Evolutionary conservation across 1,140 invertebrate genomes (phyloP), one percentile per base, ranked within the genome.

Genomic region (Hestina assimilis): DNA sequence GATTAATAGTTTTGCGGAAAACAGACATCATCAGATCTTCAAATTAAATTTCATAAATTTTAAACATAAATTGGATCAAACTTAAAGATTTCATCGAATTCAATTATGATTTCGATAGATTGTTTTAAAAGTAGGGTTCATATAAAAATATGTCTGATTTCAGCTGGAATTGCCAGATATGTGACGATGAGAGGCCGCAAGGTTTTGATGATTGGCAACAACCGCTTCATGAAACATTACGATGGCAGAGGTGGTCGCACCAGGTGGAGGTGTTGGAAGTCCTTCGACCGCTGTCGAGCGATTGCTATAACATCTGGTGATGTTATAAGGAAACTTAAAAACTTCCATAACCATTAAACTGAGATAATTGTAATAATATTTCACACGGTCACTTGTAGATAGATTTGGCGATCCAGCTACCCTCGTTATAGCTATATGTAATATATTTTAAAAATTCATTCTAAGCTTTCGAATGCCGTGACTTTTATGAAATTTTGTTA

Each of bases 211-310:
- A 77, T 84, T 5, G 72, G 75, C 1, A 46, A 63, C 6, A 60
- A 79, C 31, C 59, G 78, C 0, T 84, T 77, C 59, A 71, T 75
- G 69, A 77, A 54, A 48, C 81, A 84, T 33, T 84, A 84, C 47
- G 61, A 65, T 2, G 70, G 70, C 33, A 65, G 61, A 6, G 54
- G 42, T 6, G 81, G 81, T 1, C 53, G 69, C n/a, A 77, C 65
- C 1, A 54, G 82, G 0, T 85, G 80, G 82, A 53, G 82, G 0
- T 86, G 83, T 45, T 75, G 70, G 46, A 77, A 70, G 35, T 61
- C 70, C 2, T 86, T 79, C 46, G 66, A 65, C 43, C 71, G 69
- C n/a, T 84, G 81, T 20, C 58, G 66, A 8, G 81, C 82, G 7
- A 81, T 83, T 19, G 79, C 73, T 5, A 79, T 85, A 23, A 85